Evolutionary conservation across 2,113 vertebrate species (phyloP).

Genomic region (Osmerus mordax): DNA sequence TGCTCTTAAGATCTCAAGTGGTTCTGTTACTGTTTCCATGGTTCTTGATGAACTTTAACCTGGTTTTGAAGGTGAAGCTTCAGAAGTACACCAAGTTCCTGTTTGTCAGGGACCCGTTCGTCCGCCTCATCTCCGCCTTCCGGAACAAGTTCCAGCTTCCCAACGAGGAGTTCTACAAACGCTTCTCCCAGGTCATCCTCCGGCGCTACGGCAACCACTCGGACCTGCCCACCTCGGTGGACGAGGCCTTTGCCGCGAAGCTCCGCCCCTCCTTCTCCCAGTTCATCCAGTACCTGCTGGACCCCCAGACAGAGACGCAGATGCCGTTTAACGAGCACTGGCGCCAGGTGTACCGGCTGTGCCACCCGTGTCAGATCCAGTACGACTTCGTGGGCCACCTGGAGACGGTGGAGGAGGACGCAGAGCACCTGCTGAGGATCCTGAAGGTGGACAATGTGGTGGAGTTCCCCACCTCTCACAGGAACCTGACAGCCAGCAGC

Average conservation of each 20-base stretch:
- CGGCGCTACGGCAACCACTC: slow-evolving; percentile 82
- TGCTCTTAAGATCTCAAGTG: background rate
- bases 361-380: slow-evolving; percentile 97
- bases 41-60: background rate
- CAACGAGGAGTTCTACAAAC: slow-evolving; percentile 90
- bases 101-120: slow-evolving; percentile 93
- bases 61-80: slow-evolving; percentile 84
- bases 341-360: slow-evolving; percentile 90
- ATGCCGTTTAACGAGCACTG: slow-evolving; percentile 96
- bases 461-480: slow-evolving; percentile 85
- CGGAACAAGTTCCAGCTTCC: slow-evolving; percentile 92
- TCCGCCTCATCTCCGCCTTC: slow-evolving; percentile 94
- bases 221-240: slow-evolving; percentile 78
- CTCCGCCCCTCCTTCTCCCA: slow-evolving; percentile 84
- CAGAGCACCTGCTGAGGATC: slow-evolving; percentile 83
- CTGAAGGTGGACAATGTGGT: slow-evolving; percentile 86
- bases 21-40: background rate
- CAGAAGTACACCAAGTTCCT: slow-evolving; percentile 98
- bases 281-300: slow-evolving; percentile 94
- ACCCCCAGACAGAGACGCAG: slow-evolving; percentile 86
- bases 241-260: slow-evolving; percentile 82
- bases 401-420: slow-evolving; percentile 90
- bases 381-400: slow-evolving; percentile 97
- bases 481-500: slow-evolving; percentile 87
- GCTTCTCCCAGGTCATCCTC: slow-evolving; percentile 86